Evolutionary conservation across 2,797 vertebrate species (phyloP).

Genomic region (Halcyon smyrnensis): DNA sequence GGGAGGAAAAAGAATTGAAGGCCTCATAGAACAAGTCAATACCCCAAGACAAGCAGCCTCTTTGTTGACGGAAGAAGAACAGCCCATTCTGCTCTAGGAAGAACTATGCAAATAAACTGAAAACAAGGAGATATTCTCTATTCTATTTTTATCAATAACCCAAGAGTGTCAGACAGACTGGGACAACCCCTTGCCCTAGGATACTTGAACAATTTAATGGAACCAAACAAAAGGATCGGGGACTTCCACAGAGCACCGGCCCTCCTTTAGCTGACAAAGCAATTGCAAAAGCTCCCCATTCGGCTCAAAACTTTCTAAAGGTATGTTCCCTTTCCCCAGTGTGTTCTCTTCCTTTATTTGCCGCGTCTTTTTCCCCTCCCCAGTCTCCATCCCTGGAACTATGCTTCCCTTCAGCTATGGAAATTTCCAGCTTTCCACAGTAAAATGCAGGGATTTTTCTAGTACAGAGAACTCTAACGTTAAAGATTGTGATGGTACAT

Average conservation of each 20-base stretch:
- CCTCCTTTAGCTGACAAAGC: not conserved
- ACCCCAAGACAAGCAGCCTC: slow-evolving; percentile 49
- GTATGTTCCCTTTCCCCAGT: not conserved
- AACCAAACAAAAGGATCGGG: not conserved
- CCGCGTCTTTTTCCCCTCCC: not conserved
- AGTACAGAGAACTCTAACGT: not conserved
- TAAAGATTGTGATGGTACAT: not conserved
- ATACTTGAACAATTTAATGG: not conserved
- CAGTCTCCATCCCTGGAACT: not conserved
- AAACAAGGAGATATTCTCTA: slow-evolving; percentile 63
- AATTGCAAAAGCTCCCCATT: not conserved
- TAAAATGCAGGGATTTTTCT: not conserved
- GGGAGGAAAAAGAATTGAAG: slow-evolving; percentile 31
- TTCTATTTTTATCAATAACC: slow-evolving; percentile 63
- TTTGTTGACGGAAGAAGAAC: slow-evolving; percentile 60
- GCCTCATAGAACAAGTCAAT: slow-evolving; percentile 47
- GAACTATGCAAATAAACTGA: slow-evolving; percentile 46
- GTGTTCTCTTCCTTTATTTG: not conserved
- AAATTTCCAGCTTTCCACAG: slow-evolving; percentile 13
- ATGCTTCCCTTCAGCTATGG: not conserved
- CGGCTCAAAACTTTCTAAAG: not conserved
- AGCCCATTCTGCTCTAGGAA: slow-evolving; percentile 39
- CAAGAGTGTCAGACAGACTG: slow-evolving; percentile 27
- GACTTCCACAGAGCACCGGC: not conserved
- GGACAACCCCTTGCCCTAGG: not conserved